Conservation (phyloP, 2,888 invertebrate genomes). For the Drosophila monieri region DNA sequence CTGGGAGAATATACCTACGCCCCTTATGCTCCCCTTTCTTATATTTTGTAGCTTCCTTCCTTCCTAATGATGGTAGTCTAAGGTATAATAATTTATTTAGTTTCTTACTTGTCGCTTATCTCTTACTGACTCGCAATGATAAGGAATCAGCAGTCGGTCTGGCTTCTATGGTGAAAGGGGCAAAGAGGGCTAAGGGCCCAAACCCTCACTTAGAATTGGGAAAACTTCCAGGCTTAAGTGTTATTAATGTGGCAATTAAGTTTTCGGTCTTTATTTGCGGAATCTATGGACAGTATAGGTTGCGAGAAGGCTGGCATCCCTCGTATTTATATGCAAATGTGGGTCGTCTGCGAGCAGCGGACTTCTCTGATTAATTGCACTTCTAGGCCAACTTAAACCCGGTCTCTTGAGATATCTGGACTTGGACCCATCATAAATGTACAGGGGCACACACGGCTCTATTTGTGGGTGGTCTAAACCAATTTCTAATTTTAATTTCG, state of each 20-base stretch:
- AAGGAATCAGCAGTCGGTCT: slow-evolving; percentile 6
- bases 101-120: too few species aligned
- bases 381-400: slow-evolving; percentile 67
- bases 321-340: slow-evolving; percentile 76
- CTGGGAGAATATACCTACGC: too few species aligned
- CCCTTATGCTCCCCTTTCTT: too few species aligned
- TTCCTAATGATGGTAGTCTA: too few species aligned
- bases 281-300: neutral
- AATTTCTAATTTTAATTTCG: slow-evolving; percentile 80
- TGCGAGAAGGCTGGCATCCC: slow-evolving; percentile 39
- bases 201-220: neutral
- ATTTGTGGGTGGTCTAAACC: slow-evolving; percentile 59
- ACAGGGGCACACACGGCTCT: slow-evolving; percentile 16
- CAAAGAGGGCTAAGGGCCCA: neutral
- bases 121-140: neutral
- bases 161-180: neutral
- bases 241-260: slow-evolving; percentile 76
- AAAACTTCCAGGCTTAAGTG: slow-evolving; percentile 56
- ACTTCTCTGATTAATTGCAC: slow-evolving; percentile 74
- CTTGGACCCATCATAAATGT: slow-evolving; percentile 40
- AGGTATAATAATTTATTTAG: too few species aligned
- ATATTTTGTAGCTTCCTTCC: too few species aligned
- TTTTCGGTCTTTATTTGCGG: slow-evolving; percentile 44
- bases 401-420: slow-evolving; percentile 7
- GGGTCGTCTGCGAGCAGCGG: slow-evolving; percentile 30